A percentile compares a stretch with the other conserved stretches of the same genome.
phyloP scores from a whole-genome alignment of 2,113 vertebrate species.

The Corvus moneduloides region DNA sequence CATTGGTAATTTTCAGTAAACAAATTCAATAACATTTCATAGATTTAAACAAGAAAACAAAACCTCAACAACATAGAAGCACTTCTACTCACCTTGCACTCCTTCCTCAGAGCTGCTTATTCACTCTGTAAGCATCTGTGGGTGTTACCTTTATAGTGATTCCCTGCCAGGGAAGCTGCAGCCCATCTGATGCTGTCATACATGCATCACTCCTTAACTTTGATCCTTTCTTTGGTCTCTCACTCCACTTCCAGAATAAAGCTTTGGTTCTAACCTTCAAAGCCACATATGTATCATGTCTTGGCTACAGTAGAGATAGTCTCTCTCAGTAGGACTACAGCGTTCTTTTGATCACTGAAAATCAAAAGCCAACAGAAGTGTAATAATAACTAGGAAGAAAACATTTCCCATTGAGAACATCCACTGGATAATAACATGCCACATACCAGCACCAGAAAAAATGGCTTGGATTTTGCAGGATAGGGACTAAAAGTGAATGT shows the following conservation, averaged over 20 bases:
- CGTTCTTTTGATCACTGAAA: not conserved
- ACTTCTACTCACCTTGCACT: not conserved
- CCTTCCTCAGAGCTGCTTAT: not conserved
- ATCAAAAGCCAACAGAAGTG: constrained; percentile 1
- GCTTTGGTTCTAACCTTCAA: constrained; percentile 23
- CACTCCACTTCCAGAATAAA: not conserved
- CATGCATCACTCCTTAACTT: not conserved
- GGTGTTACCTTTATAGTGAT: not conserved
- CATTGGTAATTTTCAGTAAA: not conserved
- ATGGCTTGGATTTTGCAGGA: not conserved
- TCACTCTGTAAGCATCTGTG: not conserved
- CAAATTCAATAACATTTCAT: not conserved
- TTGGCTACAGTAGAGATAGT: not conserved
- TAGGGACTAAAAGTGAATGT: not conserved
- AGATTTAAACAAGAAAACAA: not conserved
- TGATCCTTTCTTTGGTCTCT: constrained; percentile 34
- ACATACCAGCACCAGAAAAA: not conserved
- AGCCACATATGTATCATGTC: not conserved
- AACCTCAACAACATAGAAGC: not conserved
- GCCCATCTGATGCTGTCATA: not conserved
- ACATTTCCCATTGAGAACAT: not conserved
- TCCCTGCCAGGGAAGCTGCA: not conserved
- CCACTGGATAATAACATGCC: not conserved
- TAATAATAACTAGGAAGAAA: not conserved
- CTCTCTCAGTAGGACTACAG: not conserved